phyloP scores from a whole-genome alignment of 2,113 vertebrate genomes.

The Anarrhichthys ocellatus region DNA sequence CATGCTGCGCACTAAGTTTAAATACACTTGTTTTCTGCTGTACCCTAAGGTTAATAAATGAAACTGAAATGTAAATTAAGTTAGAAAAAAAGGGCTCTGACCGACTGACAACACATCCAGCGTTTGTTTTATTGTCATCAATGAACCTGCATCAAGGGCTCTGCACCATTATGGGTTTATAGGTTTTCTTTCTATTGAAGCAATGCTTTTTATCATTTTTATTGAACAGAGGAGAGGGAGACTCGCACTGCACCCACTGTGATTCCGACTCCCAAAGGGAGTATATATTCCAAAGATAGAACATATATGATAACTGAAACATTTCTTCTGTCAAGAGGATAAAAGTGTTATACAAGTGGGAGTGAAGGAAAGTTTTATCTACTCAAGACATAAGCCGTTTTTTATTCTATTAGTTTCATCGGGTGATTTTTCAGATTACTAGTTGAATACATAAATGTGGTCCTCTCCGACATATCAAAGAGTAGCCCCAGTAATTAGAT shows the following conservation, averaged over 20 bases:
- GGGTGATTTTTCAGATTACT: background rate
- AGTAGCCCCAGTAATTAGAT: background rate
- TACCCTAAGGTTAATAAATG: background rate
- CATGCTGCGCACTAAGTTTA: slow-evolving; percentile 3
- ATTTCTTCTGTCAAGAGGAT: background rate
- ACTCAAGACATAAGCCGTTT: background rate
- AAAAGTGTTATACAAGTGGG: background rate
- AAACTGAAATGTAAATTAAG: background rate
- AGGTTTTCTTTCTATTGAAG: slow-evolving; percentile 26
- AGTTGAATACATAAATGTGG: background rate
- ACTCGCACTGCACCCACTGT: background rate
- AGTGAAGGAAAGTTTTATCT: background rate
- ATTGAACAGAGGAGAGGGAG: slow-evolving; percentile 21
- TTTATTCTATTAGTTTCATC: background rate
- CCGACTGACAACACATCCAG: slow-evolving; percentile 9
- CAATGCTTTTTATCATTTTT: slow-evolving; percentile 19
- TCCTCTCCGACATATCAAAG: background rate
- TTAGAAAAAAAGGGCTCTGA: background rate
- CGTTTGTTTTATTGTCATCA: slow-evolving; percentile 24
- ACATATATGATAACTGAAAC: background rate
- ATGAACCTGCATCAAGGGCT: slow-evolving; percentile 35
- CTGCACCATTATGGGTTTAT: slow-evolving; percentile 28
- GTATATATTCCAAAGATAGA: background rate
- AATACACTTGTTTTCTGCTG: background rate
- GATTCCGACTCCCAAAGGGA: background rate